phyloP scores from a whole-genome alignment of 1,140 invertebrate species.

The Gyrodactylus bullatarudis region DNA sequence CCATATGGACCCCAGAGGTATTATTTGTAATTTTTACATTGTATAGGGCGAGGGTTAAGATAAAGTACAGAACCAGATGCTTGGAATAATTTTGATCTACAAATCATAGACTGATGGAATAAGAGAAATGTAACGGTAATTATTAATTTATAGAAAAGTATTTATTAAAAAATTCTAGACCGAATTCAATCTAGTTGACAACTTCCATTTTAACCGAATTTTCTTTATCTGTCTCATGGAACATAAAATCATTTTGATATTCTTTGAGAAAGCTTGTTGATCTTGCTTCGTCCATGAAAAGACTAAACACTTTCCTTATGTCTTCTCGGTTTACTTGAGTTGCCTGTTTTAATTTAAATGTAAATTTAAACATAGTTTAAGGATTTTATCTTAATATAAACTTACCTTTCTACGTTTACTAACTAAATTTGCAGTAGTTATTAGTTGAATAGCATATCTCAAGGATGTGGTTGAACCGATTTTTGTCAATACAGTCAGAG shows the following conservation, averaged over 20 bases:
- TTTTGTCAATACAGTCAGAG: slow-evolving; percentile 50
- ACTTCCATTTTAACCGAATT: not conserved
- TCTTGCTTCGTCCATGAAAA: slow-evolving; percentile 67
- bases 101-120: too few species aligned
- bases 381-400: not conserved
- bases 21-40: too few species aligned
- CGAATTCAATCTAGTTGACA: too few species aligned
- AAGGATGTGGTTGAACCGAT: slow-evolving; percentile 67
- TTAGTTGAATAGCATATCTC: slow-evolving; percentile 86
- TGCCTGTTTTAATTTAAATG: slow-evolving; percentile 12
- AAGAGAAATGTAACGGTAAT: too few species aligned
- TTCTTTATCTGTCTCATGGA: slow-evolving; percentile 23
- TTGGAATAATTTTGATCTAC: too few species aligned
- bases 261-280: slow-evolving; percentile 69
- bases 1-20: too few species aligned
- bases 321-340: slow-evolving; percentile 41
- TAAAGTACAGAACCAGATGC: too few species aligned
- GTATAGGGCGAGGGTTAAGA: too few species aligned
- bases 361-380: not conserved
- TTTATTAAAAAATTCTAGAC: too few species aligned
- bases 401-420: slow-evolving; percentile 39
- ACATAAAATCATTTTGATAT: slow-evolving; percentile 79
- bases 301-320: slow-evolving; percentile 59
- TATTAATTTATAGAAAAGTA: too few species aligned
- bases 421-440: slow-evolving; percentile 65